Evolutionary conservation across 2,888 invertebrate genomes (phyloP).

Genomic region (Netelia inedita): DNA sequence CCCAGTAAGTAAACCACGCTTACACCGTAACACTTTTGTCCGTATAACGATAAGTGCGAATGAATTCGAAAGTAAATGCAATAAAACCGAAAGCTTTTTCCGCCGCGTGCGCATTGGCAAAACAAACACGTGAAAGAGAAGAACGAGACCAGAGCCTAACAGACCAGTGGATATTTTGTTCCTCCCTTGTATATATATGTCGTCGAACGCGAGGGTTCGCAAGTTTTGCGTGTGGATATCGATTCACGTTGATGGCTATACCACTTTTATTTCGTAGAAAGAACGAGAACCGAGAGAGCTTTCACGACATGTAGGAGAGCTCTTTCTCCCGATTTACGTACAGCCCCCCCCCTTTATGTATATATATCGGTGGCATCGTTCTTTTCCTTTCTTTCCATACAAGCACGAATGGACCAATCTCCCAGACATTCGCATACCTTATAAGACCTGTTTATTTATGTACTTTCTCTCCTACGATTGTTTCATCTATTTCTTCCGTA

Average conservation of each 20-base stretch:
- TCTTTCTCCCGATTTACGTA: constrained; percentile 25
- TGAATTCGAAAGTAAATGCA: too few relatives aligned
- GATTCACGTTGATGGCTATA: constrained; percentile 50
- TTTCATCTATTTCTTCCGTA: constrained; percentile 21
- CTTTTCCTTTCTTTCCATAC: constrained; percentile 66
- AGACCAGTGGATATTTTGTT: not conserved
- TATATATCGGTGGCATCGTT: not conserved
- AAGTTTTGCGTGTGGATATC: constrained; percentile 50
- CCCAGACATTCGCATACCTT: constrained; percentile 66
- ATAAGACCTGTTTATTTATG: constrained; percentile 76
- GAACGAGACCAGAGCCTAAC: not conserved
- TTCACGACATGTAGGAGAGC: constrained; percentile 31
- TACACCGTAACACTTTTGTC: too few relatives aligned
- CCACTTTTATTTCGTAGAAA: constrained; percentile 65
- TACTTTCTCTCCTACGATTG: constrained; percentile 62
- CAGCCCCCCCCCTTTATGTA: not conserved
- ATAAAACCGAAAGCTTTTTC: too few relatives aligned
- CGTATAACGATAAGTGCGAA: too few relatives aligned
- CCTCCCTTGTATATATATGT: not conserved
- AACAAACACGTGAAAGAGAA: not conserved
- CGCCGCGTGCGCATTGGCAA: too few relatives aligned
- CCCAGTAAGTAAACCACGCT: too few relatives aligned
- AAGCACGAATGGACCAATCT: constrained; percentile 68
- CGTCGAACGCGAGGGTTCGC: not conserved
- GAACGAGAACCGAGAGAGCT: constrained; percentile 44